Conservation (phyloP, 2,888 invertebrate species). For the Eupithecia pulchellata region DNA sequence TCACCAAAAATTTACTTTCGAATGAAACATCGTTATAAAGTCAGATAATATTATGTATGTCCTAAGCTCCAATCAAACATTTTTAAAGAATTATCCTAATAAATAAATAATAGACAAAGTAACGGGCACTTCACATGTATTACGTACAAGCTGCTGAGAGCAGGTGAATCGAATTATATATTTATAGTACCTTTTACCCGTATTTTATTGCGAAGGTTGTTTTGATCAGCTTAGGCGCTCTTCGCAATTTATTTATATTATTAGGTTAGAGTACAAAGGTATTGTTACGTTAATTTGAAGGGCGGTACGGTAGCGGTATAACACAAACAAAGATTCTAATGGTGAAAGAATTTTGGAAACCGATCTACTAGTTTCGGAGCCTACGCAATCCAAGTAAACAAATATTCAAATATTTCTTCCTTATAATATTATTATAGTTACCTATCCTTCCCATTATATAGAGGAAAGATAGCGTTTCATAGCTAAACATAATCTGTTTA, state of each 20-base stretch:
- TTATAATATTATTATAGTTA: background rate
- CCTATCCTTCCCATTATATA: too few relatives aligned
- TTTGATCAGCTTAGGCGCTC: background rate
- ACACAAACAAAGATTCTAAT: background rate
- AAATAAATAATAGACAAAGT: background rate
- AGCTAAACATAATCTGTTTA: too few relatives aligned
- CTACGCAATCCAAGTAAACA: too few relatives aligned
- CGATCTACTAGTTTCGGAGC: too few relatives aligned
- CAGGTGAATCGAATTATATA: slow-evolving; percentile 40
- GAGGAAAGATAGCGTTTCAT: too few relatives aligned
- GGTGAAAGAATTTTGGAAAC: too few relatives aligned
- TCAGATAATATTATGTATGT: background rate
- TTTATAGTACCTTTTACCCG: slow-evolving; percentile 23
- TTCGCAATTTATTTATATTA: background rate
- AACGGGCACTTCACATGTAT: background rate
- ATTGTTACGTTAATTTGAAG: background rate
- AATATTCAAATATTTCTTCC: too few relatives aligned
- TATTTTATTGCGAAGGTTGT: slow-evolving; percentile 18
- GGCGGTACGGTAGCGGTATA: background rate
- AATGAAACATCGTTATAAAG: background rate
- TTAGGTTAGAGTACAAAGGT: background rate
- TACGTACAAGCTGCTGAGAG: background rate
- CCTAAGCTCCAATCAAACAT: background rate
- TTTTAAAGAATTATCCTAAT: background rate
- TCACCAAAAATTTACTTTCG: background rate